Evolutionary conservation across 2,888 invertebrate genomes (phyloP).

Genomic region (Volucella bombylans): DNA sequence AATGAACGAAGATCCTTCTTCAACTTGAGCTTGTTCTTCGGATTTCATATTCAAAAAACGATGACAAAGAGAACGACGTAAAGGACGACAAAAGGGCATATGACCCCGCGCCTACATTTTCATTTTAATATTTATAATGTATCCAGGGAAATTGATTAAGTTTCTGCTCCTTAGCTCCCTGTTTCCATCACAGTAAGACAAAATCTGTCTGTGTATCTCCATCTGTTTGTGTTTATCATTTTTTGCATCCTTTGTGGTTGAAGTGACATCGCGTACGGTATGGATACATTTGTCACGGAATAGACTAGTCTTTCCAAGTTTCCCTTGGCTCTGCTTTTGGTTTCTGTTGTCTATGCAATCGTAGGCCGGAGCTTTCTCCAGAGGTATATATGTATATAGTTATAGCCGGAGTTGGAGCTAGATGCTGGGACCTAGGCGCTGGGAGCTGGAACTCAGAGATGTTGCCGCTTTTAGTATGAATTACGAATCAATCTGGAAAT

Average conservation of each 20-base stretch:
- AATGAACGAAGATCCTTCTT: slow-evolving; percentile 22
- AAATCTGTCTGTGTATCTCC: not conserved
- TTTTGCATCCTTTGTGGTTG: slow-evolving; percentile 48
- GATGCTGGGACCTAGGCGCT: too few relatives aligned
- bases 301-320: not conserved
- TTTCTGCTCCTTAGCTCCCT: slow-evolving; percentile 2
- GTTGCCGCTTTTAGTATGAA: slow-evolving; percentile 45
- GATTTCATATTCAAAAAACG: slow-evolving; percentile 8
- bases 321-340: too few relatives aligned
- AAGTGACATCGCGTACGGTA: slow-evolving; percentile 5
- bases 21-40: too few relatives aligned
- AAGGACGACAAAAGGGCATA: not conserved
- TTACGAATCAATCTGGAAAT: slow-evolving; percentile 71
- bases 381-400: too few relatives aligned
- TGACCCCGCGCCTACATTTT: slow-evolving; percentile 29
- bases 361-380: too few relatives aligned
- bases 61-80: not conserved
- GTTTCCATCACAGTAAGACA: not conserved
- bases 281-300: slow-evolving; percentile 26
- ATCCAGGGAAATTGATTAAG: slow-evolving; percentile 64
- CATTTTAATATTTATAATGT: slow-evolving; percentile 66
- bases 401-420: too few relatives aligned
- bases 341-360: too few relatives aligned
- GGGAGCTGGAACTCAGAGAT: too few relatives aligned
- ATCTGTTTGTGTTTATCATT: slow-evolving; percentile 15